Conservation (phyloP, 2,797 vertebrate genomes). For the Echiichthys vipera region DNA sequence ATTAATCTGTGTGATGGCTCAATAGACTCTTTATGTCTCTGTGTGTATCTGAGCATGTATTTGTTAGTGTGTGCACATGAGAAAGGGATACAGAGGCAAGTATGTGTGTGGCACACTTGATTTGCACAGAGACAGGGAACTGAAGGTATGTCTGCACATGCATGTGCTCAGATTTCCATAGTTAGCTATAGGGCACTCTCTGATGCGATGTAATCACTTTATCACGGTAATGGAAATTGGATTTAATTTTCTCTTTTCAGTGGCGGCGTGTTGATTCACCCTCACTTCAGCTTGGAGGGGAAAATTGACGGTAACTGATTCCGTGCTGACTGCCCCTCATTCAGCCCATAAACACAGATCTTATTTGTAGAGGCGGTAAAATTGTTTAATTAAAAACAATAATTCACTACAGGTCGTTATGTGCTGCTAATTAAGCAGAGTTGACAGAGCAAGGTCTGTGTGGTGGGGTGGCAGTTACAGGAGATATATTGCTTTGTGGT, state of each 20-base stretch:
- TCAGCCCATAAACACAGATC: conserved; percentile 77
- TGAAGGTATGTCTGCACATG: conserved; percentile 51
- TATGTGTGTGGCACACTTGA: conserved; percentile 48
- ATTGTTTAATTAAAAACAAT: conserved; percentile 83
- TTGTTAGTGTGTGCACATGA: conserved; percentile 32
- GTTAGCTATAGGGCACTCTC: conserved; percentile 63
- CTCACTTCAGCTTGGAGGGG: conserved; percentile 58
- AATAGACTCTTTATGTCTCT: conserved; percentile 68
- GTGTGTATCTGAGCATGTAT: conserved; percentile 48
- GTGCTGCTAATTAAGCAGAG: conserved; percentile 77
- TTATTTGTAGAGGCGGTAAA: conserved; percentile 80
- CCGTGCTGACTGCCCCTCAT: conserved; percentile 62
- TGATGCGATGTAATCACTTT: conserved; percentile 78
- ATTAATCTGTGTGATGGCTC: conserved; percentile 76
- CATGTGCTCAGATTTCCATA: conserved; percentile 63
- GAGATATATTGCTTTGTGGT: conserved; percentile 48
- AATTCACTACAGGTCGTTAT: conserved; percentile 79
- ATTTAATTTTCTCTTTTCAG: conserved; percentile 73
- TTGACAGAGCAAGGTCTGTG: conserved; percentile 70
- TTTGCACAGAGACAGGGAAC: conserved; percentile 50
- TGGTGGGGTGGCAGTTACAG: conserved; percentile 47
- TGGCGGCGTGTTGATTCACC: conserved; percentile 51
- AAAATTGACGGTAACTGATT: conserved; percentile 68
- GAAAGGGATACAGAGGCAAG: conserved; percentile 28
- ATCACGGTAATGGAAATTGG: conserved; percentile 75